Evolutionary conservation across 2,113 vertebrate species (phyloP), one percentile per base, ranked within the genome.

Genomic region (Colius striatus): DNA sequence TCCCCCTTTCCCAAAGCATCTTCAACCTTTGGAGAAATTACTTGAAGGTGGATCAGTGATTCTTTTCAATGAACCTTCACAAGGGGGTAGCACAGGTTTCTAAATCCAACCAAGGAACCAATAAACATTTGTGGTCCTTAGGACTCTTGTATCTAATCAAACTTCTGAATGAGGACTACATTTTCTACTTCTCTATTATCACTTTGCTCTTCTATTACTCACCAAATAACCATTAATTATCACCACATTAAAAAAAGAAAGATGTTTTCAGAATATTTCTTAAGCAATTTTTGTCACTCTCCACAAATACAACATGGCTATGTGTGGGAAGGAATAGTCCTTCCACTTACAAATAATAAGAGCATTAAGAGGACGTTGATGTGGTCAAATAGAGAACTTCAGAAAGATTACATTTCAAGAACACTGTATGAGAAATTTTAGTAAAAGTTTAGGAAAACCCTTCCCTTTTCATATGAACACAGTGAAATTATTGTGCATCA

Each of bases 51-150:
- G 57, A 53, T 32, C 18, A 8, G 15, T 10, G 20, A 41, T 19
- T 77, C 5, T 43, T 66, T 81, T 8, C 16, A 7, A 25, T 0
- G 0, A 14, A 58, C 15, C 65, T 58, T 50, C 36, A 27, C 0
- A 0, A 53, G 11, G 1, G 1, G 6, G 22, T 38, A 15, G 11
- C 15, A 71, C 9, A 25, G 8, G 9, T 1, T 67, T 3, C 2
- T 17, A 36, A 11, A 25, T 22, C 17, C 34, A 62, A 71, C 6
- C 13, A 32, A 14, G 18, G 51, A 61, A 48, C 4, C 4, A 5
- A 13, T 1, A 5, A 67, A 45, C 0, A 1, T 55, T 63, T 38
- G 29, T 48, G 30, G 15, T 12, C n/a, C 5, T 53, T 29, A 15
- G 4, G 5, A 65, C 27, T 58, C 7, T 22, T 16, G 10, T 13